Percentiles rank a stretch among this genome's conserved stretches.
These are phyloP conservation scores for Coreoperca whiteheadi DNA, from an alignment of 2,113 vertebrate species.

Conservation along the genomic window DNA sequence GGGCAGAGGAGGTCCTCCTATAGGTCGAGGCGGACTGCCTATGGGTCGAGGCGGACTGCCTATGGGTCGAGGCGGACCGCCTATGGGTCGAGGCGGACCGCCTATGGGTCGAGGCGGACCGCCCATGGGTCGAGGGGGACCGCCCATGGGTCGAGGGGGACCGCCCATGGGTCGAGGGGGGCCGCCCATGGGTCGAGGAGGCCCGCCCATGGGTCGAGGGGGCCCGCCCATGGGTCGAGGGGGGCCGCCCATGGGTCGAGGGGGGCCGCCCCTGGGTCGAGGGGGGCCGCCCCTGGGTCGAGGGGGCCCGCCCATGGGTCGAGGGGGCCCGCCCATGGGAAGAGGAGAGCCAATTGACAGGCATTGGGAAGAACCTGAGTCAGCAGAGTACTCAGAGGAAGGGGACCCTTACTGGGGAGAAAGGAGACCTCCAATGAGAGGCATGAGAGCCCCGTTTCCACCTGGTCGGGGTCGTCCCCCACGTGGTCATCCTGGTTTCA, in stretches of 20 bases:
- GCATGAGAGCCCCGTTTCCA: slow-evolving; percentile 82
- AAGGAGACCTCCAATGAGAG: slow-evolving; percentile 85
- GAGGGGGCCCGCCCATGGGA: slow-evolving; percentile 80
- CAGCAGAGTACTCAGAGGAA: slow-evolving; percentile 87
- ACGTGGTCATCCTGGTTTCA: slow-evolving; percentile 86
- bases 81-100: slow-evolving; percentile 33
- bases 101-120: slow-evolving; percentile 79
- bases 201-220: slow-evolving; percentile 30
- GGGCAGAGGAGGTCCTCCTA: slow-evolving; percentile 70
- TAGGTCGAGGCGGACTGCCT: slow-evolving; percentile 82
- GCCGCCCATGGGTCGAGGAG: slow-evolving; percentile 42
- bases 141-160: slow-evolving; percentile 74
- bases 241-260: slow-evolving; percentile 16
- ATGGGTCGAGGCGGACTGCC: slow-evolving; percentile 46
- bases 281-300: slow-evolving; percentile 53
- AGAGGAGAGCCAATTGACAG: slow-evolving; percentile 86
- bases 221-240: too few species aligned
- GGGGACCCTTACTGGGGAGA: slow-evolving; percentile 88
- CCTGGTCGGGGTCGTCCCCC: slow-evolving; percentile 79
- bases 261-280: slow-evolving; percentile 62
- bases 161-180: slow-evolving; percentile 83
- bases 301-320: slow-evolving; percentile 76
- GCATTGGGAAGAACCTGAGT: slow-evolving; percentile 89
- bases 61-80: slow-evolving; percentile 76
- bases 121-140: slow-evolving; percentile 41